A percentile compares a stretch with the other conserved stretches of the same genome.
phyloP scores from a whole-genome alignment of 2,888 invertebrate species.

The Autographa gamma region DNA sequence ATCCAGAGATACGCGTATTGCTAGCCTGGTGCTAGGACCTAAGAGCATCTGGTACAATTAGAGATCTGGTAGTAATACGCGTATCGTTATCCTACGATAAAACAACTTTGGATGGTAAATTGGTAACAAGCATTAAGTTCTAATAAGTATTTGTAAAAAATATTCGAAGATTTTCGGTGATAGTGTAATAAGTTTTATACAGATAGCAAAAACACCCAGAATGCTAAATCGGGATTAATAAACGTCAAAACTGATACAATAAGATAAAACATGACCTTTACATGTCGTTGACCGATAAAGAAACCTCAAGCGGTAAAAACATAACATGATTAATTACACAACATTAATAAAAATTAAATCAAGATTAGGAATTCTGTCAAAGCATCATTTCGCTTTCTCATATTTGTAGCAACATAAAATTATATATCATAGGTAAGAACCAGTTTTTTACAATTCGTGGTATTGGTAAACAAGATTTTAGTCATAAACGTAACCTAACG shows the following conservation, averaged over 20 bases:
- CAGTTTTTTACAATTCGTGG: slow-evolving; percentile 20
- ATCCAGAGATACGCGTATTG: too few relatives aligned
- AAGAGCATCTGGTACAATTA: too few relatives aligned
- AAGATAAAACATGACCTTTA: slow-evolving; percentile 1
- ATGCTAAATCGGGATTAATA: neutral
- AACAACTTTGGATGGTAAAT: neutral
- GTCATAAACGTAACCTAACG: slow-evolving; percentile 29
- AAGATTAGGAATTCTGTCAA: slow-evolving; percentile 9
- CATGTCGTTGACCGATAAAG: slow-evolving; percentile 42
- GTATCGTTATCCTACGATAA: neutral
- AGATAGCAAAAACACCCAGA: neutral
- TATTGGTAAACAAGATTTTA: slow-evolving; percentile 30
- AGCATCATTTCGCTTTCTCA: neutral
- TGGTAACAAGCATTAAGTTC: too few relatives aligned
- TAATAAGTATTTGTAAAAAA: neutral
- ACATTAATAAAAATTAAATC: slow-evolving; percentile 4
- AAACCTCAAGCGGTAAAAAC: slow-evolving; percentile 10
- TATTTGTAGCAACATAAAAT: neutral
- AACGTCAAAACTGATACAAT: slow-evolving; percentile 7
- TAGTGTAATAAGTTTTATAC: too few relatives aligned
- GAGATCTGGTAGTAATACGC: too few relatives aligned
- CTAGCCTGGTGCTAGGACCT: too few relatives aligned
- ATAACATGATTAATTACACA: neutral
- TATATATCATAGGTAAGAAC: slow-evolving; percentile 16
- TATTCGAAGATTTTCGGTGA: neutral